Evolutionary conservation across 2,888 invertebrate species (phyloP), one percentile per base, ranked within the genome.

Genomic region (Xanthorhoe spadicearia): DNA sequence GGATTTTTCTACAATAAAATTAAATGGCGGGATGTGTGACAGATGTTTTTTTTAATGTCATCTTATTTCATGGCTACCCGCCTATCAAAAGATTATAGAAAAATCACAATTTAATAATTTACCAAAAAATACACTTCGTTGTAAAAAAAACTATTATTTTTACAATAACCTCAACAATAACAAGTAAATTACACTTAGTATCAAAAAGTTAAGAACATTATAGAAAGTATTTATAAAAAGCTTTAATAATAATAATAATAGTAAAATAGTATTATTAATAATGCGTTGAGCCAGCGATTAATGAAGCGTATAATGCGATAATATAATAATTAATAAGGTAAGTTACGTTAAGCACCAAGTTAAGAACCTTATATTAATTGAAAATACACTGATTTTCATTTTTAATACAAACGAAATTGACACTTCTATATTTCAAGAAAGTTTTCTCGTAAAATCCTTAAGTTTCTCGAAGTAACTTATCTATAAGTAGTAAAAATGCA

Each of bases 251-350:
- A 64, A 71, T 73, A 72, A 71, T 73, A 73, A 73, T 76, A 75
- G 62, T 72, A 68, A 32, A 78, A 73, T 72, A 74, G 75, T 78
- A 76, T 46, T 66, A 83, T 78, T 81, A 83, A 81, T 81, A 84
- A 85, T 79, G 82, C 82, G 83, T 88, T 88, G 88, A 89, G 88
- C 88, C 85, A 84, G 84, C 82, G 80, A 81, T 81, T 79, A 81
- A 82, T 80, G 74, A 86, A 86, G 86, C 88, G 76, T 80, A 83
- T 80, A 58, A 38, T 64, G 56, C 61, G 53, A 38, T n/a, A n/a
- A n/a, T 56, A 50, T 32, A 77, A 77, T 63, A 70, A 79, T 13
- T 62, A 70, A 79, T 13, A 15, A 73, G 75, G 64, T 73, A 74
- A 73, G 77, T 77, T 77, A 77, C 74, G 75, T 78, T 77, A 87